Conservation (phyloP, 2,113 vertebrate species). For the Hippoglossus stenolepis region DNA sequence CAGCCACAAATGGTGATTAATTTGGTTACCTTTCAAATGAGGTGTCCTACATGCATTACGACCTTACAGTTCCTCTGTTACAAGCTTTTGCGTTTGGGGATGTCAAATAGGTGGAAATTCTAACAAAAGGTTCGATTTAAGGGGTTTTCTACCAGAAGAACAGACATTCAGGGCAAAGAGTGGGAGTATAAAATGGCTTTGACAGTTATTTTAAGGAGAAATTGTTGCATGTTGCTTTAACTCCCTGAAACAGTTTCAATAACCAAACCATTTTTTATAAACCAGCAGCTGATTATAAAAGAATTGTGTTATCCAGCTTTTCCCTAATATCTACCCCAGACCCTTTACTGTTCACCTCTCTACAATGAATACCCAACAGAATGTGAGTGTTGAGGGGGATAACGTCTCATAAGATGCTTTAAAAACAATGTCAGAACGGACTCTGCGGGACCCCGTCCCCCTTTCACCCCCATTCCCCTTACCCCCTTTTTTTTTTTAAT, state of each 20-base stretch:
- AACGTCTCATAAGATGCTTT: conserved; percentile 3
- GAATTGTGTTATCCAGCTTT: not conserved
- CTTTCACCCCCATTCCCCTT: not conserved
- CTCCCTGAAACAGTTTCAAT: not conserved
- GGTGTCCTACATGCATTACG: too few species aligned
- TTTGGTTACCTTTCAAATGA: too few species aligned
- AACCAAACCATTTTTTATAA: not conserved
- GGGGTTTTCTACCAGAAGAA: too few species aligned
- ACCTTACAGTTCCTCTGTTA: too few species aligned
- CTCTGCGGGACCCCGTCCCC: not conserved
- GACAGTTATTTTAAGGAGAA: too few species aligned
- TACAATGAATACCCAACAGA: not conserved
- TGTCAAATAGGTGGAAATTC: too few species aligned
- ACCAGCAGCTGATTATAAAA: not conserved
- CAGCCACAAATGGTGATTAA: too few species aligned
- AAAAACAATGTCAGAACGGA: not conserved
- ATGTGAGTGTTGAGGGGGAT: not conserved
- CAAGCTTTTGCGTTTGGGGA: not conserved
- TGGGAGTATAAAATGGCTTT: too few species aligned
- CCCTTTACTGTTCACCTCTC: not conserved
- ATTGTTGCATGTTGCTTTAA: too few species aligned
- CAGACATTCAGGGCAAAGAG: too few species aligned
- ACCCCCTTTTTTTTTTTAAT: not conserved
- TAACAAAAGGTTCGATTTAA: too few species aligned
- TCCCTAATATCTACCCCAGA: not conserved